These are phyloP conservation scores for Darevskia nairensis DNA, from an alignment of 2,797 vertebrate genomes.

Conservation along the genomic window DNA sequence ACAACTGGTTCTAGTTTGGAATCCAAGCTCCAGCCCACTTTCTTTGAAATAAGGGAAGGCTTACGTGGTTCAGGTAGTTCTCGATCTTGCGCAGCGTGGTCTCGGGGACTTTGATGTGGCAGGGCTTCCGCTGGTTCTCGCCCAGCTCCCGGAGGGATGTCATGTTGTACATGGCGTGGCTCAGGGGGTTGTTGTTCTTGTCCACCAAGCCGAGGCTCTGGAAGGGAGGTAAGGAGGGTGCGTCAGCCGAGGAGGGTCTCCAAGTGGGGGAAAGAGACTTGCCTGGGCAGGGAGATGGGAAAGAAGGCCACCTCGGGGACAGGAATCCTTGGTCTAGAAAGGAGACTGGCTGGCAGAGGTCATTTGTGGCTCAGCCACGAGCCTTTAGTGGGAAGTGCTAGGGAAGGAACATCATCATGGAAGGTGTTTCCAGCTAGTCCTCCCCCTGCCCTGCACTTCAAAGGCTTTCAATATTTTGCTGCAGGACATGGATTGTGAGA, in stretches of 20 bases:
- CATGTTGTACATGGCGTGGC: constrained; percentile 90
- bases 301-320: not conserved
- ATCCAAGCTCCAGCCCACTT: not conserved
- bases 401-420: not conserved
- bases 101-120: constrained; percentile 85
- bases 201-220: constrained; percentile 91
- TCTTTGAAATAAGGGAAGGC: not conserved
- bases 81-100: constrained; percentile 84
- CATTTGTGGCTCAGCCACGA: not conserved
- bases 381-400: not conserved
- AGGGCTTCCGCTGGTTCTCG: constrained; percentile 84
- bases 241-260: not conserved
- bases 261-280: not conserved
- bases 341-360: not conserved
- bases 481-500: too few relatives aligned
- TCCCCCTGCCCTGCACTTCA: too few relatives aligned
- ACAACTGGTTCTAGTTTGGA: not conserved
- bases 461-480: too few relatives aligned
- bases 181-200: constrained; percentile 89
- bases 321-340: not conserved
- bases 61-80: constrained; percentile 87
- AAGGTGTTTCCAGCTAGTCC: too few relatives aligned
- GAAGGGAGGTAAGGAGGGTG: not conserved
- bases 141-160: constrained; percentile 85
- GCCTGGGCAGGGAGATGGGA: not conserved